Evolutionary conservation across 2,113 vertebrate species (phyloP), one percentile per base, ranked within the genome.

Genomic region (Zosterops pallidus): DNA sequence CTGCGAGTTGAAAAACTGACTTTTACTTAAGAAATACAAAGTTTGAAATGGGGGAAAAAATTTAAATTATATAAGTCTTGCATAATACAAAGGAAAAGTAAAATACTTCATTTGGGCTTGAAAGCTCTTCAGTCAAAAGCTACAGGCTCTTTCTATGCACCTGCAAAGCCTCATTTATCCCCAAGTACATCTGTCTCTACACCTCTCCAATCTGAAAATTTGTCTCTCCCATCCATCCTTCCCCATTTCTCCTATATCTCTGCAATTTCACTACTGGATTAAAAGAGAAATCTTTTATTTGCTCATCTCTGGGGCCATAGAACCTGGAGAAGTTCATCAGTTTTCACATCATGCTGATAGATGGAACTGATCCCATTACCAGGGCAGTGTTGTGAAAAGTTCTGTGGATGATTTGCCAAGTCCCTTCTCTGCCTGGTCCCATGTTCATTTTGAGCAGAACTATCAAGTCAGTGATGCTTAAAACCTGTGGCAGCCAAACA

Each of bases 231-330:
- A 19, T 2, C 7, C 4, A 12, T 39, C 39, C 39, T 39, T 39
- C 10, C 5, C 17, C 22, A 1, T 62, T 64, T 28, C 1, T 2
- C 33, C 14, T 9, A 14, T 6, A 3, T 35, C 9, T 7, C 5
- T 65, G 14, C 28, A 28, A 49, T 49, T 70, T 46, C 25, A 13
- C 10, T 69, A 5, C 0, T 59, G 62, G 26, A 59, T 37, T 31
- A n/a, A 69, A 71, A n/a, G 17, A 65, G 3, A 59, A 59, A 50
- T n/a, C 12, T 41, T 65, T 28, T 42, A 28, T 65, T 55, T 67
- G 29, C 20, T 74, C 20, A 22, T 20, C 35, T 57, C 50, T n/a
- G 35, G 19, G 16, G 35, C 24, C 0, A 0, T 1, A 12, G 47
- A 47, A 46, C 70, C 56, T n/a, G 18, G 52, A 55, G 28, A 25